phyloP scores from a whole-genome alignment of 2,113 vertebrate genomes.

The Pontoporia blainvillei region DNA sequence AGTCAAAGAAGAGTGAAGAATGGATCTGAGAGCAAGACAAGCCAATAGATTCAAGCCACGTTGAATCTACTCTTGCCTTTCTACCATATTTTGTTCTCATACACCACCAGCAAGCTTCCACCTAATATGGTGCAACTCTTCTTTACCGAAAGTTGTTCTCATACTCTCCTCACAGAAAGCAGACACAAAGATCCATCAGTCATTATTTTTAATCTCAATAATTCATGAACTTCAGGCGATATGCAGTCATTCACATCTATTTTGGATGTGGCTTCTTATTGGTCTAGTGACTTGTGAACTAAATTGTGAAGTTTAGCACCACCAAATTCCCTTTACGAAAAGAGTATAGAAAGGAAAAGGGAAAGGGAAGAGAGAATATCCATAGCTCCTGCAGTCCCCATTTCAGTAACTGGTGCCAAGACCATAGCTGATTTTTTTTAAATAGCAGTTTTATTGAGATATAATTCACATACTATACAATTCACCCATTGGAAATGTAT shows the following conservation, averaged over 20 bases:
- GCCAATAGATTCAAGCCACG: not conserved
- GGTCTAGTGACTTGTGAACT: not conserved
- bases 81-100: not conserved
- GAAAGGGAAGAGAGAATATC: not conserved
- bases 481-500: not conserved
- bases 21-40: not conserved
- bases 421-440: not conserved
- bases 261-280: not conserved
- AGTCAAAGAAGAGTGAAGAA: not conserved
- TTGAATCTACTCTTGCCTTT: not conserved
- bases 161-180: not conserved
- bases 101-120: not conserved
- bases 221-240: not conserved
- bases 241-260: not conserved
- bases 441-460: not conserved
- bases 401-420: not conserved
- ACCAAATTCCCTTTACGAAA: not conserved
- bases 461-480: not conserved
- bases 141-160: not conserved
- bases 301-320: not conserved
- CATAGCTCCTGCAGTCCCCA: not conserved
- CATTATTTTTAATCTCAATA: not conserved
- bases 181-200: not conserved
- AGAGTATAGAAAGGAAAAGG: not conserved
- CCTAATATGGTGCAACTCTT: not conserved